Evolutionary conservation across 2,113 vertebrate genomes (phyloP), one percentile per base, ranked within the genome.

Genomic region (Charina bottae): DNA sequence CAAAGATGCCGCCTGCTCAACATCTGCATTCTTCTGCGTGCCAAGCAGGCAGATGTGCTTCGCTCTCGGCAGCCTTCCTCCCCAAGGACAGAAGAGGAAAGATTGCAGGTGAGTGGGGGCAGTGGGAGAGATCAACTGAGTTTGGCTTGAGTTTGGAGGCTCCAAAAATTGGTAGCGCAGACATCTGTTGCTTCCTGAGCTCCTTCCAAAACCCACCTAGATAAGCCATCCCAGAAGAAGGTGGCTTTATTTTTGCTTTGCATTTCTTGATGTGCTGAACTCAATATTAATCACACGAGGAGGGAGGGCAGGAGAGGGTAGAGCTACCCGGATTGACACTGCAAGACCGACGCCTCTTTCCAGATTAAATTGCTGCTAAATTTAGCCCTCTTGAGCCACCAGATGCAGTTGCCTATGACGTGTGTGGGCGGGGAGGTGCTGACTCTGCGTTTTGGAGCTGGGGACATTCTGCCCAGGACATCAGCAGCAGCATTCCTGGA

Each of bases 311-410:
- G 33, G 42, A 78, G 33, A 42, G 33, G 8, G 7, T 42, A 78
- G 17, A 33, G 33, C 72, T 78, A 78, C 2, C 33, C 72, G 8
- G 17, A 42, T 78, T 78, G 72, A 78, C 33, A 78, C 37, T 78
- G 72, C 72, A 78, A 78, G 33, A 42, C 17, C 42, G 72, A 78
- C 33, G 72, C 1, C 72, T 78, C 72, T 33, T 78, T 78, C 37
- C 72, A 78, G 72, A 78, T 78, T 78, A 42, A 78, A 78, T 78
- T 42, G 72, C 72, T 78, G 72, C 72, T 78, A 78, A 78, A 78
- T 78, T 78, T 78, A 78, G 72, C 72, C 7, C 33, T 42, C 72
- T 42, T 21, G 72, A 78, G 72, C 72, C 33, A 6, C 42, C 72
- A 37, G 72, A 78, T 78, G 72, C 17, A 42, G 72, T 78, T 21